Percentiles rank a stretch among this genome's conserved stretches.
Conservation (phyloP, 2,113 vertebrate species). For the Promerops cafer region DNA sequence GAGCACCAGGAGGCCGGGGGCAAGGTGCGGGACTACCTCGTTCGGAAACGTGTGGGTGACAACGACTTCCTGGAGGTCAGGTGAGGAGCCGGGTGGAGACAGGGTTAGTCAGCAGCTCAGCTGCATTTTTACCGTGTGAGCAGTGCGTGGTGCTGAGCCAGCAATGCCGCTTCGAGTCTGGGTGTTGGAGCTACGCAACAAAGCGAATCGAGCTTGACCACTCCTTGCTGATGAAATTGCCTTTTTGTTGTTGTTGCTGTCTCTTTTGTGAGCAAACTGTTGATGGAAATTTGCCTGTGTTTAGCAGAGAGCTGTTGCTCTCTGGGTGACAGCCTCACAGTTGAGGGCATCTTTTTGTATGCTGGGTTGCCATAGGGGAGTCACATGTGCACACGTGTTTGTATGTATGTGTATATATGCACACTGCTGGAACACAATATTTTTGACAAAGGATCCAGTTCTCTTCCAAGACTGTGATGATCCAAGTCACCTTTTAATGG, state of each 20-base stretch:
- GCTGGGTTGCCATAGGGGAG: background rate
- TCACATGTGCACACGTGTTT: rapidly evolving
- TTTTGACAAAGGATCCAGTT: background rate
- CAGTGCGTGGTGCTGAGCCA: background rate
- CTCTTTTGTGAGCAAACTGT: background rate
- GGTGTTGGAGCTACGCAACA: background rate
- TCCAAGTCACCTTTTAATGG: background rate
- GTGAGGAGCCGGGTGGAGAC: conserved; percentile 70
- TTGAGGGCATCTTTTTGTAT: background rate
- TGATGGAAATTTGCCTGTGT: background rate
- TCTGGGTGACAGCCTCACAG: background rate
- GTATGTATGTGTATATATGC: rapidly evolving
- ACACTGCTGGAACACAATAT: background rate
- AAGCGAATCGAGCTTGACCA: background rate
- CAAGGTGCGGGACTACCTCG: conserved; percentile 90
- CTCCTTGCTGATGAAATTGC: conserved; percentile 21
- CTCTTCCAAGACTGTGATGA: background rate
- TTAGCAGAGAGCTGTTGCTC: background rate
- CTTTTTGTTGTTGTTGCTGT: background rate
- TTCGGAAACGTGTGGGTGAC: conserved; percentile 92
- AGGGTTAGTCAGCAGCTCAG: conserved; percentile 28
- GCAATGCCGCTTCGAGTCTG: background rate
- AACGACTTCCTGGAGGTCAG: conserved; percentile 99
- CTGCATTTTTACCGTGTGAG: background rate
- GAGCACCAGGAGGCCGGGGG: conserved; percentile 89